These are phyloP conservation scores for Rhagonycha fulva DNA, from an alignment of 2,888 invertebrate species.

Conservation along the genomic window DNA sequence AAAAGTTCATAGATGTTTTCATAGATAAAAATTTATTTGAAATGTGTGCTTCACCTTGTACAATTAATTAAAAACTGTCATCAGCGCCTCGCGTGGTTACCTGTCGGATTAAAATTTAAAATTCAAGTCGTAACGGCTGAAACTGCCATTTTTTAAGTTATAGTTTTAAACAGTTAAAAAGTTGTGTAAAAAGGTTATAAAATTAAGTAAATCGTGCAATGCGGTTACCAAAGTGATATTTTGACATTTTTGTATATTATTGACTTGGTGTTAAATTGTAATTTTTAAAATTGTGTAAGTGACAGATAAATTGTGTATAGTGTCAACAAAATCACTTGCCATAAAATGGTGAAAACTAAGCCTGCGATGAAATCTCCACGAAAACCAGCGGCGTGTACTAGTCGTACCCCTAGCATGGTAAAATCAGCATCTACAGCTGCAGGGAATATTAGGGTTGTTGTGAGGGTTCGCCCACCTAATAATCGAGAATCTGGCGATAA, in stretches of 20 bases:
- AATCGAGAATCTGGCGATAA: slow-evolving; percentile 62
- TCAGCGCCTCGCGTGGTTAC: not conserved
- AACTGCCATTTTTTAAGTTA: not conserved
- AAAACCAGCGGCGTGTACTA: not conserved
- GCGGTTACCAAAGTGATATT: not conserved
- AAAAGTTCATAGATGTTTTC: too few species aligned
- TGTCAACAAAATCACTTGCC: not conserved
- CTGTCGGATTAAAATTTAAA: not conserved
- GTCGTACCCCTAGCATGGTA: not conserved
- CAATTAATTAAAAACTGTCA: not conserved
- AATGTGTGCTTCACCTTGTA: not conserved
- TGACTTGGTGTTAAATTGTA: not conserved
- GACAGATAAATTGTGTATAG: not conserved
- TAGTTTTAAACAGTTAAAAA: not conserved
- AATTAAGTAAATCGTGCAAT: not conserved
- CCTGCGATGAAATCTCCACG: not conserved
- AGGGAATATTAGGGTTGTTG: slow-evolving; percentile 77
- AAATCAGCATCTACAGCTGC: not conserved
- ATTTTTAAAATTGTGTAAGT: not conserved
- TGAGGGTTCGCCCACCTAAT: slow-evolving; percentile 83
- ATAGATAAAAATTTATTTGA: too few species aligned
- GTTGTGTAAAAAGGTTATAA: not conserved
- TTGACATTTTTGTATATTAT: not conserved
- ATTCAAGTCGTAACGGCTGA: not conserved
- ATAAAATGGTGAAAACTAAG: not conserved